Base-by-base conservation (phyloP, 1,140 invertebrate species). In the Limonius californicus region DNA sequence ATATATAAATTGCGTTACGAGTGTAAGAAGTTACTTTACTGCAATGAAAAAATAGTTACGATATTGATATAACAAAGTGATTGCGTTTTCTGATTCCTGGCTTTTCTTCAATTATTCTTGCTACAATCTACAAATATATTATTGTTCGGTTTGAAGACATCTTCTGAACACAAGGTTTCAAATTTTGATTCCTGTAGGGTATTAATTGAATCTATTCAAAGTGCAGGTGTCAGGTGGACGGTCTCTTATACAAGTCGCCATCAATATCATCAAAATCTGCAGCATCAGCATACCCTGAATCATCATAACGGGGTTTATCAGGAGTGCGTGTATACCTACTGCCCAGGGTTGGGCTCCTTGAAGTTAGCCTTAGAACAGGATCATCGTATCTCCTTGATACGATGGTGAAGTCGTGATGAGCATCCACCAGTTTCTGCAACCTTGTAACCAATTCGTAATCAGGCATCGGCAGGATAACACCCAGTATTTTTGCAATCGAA, bases 371-470 rank as follows among this genome's bases (percentile, higher is more conserved):
- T 42, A 83, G 69, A 16, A 85, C 79, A 0, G 85, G 85, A 70
- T 86, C 85, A 66, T 87, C 86, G 67, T 87, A 89, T 62, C 87
- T 79, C 7, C 87, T 75, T 0, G 88, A 89, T 0, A 90, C 83
- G 67, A 88, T 78, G 1, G 88, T 89, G 72, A 89, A 90, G 74
- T 90, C 88, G 55, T 88, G 83, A 76, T 90, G 87, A 0, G 88
- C 88, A 64, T 89, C 85, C 7, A 89, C 85, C 61, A 90, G 77
- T 78, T 90, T 90, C 69, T 89, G 87, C 4, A 91, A 78, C 12
- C 86, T 83, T 1, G 86, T 85, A 47, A 90, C 85, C 64, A 91
- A 82, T 73, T 91, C 89, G 73, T 89, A 89, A 76, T 91, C 88
- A 0, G 88, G 84, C 55, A 87, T 83, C 21, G 87, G 84, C 11